Base-by-base conservation (phyloP, 2,797 vertebrate species). In the Pogonophryne albipinna region DNA sequence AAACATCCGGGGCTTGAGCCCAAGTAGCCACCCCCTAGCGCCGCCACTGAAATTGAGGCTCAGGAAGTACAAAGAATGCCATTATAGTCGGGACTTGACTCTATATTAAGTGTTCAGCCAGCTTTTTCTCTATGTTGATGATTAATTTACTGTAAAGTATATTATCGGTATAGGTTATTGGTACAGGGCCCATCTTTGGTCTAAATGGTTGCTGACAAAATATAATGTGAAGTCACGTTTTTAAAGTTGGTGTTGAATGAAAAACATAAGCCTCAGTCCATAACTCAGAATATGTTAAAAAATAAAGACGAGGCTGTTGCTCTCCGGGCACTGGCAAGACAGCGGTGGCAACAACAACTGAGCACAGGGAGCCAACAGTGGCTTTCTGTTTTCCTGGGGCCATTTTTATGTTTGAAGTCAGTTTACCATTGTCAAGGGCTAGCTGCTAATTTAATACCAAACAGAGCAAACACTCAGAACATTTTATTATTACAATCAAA, bases 291-390 rank as follows among this genome's bases (percentile, higher is more conserved):
- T 20, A 31, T 53, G 6, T 27, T 20, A 45, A 5, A 55, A 42
- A 23, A 58, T 38, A 66, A 51, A 70, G 3, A 4, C 46, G 12
- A 56, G 42, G 31, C 56, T 69, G 55, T 20, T 60, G 20, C 42
- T 79, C 20, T 59, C 34, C 3, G 4, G 47, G 44, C 69, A 67
- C 14, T 50, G 34, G n/a, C 50, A 64, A 44, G 44, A 50, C 66
- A 71, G 49, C 27, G 4, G 67, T 62, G 38, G 20, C 0, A 12
- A 70, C 49, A 75, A 73, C 68, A 49, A 73, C 38, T 13, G 16
- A 79, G 20, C 76, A 63, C 67, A 6, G 67, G 64, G 51, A 9
- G 78, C 58, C 56, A 63, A 55, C 47, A 45, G 49, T 52, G 57
- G 60, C 51, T 45, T 27, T 74, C 72, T 70, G 41, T 78, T 66